Percentiles rank a stretch among this genome's conserved stretches.
These are phyloP conservation scores for Spilosoma lubricipeda DNA, from an alignment of 2,888 invertebrate genomes.

Conservation along the genomic window DNA sequence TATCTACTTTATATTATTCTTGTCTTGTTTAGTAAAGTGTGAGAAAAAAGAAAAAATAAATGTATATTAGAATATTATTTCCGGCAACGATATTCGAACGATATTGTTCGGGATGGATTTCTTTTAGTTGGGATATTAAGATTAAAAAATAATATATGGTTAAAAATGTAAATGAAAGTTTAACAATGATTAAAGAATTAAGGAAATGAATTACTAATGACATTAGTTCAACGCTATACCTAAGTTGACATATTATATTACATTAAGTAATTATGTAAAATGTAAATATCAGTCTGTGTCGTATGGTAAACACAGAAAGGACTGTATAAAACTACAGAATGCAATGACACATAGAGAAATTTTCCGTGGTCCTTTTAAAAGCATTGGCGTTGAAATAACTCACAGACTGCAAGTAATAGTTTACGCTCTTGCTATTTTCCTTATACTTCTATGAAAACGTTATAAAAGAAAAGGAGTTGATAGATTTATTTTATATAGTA, in stretches of 20 bases:
- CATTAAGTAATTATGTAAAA: not conserved
- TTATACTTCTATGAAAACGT: not conserved
- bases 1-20: not conserved
- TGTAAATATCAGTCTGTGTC: not conserved
- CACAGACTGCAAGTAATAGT: not conserved
- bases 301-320: not conserved
- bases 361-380: not conserved
- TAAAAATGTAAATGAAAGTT: too few relatives aligned
- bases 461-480: not conserved
- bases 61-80: not conserved
- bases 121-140: not conserved
- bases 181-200: not conserved
- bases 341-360: not conserved
- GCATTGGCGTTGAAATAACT: not conserved
- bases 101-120: too few relatives aligned
- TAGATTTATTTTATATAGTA: not conserved
- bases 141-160: too few relatives aligned
- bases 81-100: not conserved
- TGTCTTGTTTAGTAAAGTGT: not conserved
- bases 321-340: not conserved
- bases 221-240: not conserved
- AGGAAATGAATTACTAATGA: not conserved
- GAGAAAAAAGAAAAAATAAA: not conserved
- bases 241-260: not conserved
- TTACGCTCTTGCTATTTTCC: constrained; percentile 6